These are phyloP conservation scores for Anseranas semipalmata DNA, from an alignment of 2,113 vertebrate species.

Conservation along the genomic window DNA sequence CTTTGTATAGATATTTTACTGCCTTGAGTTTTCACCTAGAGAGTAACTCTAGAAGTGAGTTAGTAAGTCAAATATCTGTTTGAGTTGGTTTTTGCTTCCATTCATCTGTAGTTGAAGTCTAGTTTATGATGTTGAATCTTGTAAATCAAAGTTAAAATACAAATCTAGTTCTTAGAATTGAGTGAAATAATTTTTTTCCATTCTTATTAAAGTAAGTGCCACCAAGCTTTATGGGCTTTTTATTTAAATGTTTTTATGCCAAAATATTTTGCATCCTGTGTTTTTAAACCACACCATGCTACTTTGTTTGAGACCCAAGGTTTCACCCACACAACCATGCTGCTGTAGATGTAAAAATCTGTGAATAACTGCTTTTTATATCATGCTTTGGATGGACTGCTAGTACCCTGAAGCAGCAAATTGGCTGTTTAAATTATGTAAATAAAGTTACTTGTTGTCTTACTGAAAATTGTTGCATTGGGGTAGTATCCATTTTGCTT, in stretches of 20 bases:
- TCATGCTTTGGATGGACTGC: background rate
- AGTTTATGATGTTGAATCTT: background rate
- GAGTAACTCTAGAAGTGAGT: background rate
- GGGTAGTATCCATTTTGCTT: background rate
- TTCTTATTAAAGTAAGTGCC: background rate
- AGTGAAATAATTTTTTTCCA: background rate
- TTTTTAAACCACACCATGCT: background rate
- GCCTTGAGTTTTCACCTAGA: background rate
- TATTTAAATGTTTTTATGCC: background rate
- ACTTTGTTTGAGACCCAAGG: background rate
- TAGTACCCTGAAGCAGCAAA: background rate
- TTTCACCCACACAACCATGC: background rate
- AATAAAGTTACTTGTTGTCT: background rate
- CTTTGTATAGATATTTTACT: background rate
- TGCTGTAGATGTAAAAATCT: background rate
- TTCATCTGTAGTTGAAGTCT: background rate
- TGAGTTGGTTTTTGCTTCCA: background rate
- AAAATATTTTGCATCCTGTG: background rate
- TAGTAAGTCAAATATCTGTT: background rate
- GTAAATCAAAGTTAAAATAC: background rate
- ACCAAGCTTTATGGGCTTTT: background rate
- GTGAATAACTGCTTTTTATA: rapidly evolving
- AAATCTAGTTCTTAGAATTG: background rate
- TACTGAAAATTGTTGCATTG: background rate
- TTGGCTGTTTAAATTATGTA: background rate